phyloP scores from a whole-genome alignment of 2,113 vertebrate genomes.

The Petromus typicus region DNA sequence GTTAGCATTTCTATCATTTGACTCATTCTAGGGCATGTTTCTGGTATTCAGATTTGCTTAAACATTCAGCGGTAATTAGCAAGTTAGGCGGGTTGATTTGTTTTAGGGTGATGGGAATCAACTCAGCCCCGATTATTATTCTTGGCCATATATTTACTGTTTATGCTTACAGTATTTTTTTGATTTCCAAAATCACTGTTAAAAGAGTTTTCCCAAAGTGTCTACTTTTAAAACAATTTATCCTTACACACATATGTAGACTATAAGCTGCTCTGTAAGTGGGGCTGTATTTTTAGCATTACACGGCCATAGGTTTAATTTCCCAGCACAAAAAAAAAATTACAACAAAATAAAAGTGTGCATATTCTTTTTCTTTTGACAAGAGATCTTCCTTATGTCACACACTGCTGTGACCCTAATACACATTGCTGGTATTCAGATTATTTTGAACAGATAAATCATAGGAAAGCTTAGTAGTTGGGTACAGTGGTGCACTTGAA shows the following conservation, averaged over 20 bases:
- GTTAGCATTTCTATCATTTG: not conserved
- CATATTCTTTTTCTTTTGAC: not conserved
- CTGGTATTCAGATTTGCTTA: not conserved
- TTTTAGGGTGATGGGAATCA: not conserved
- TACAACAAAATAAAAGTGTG: not conserved
- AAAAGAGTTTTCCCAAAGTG: not conserved
- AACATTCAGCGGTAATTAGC: not conserved
- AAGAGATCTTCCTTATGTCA: not conserved
- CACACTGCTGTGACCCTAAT: not conserved
- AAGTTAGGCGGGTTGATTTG: not conserved
- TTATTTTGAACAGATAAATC: not conserved
- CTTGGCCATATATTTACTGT: not conserved
- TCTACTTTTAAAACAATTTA: slow-evolving; percentile 27
- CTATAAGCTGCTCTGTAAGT: not conserved
- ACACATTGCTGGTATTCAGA: not conserved
- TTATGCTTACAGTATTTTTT: not conserved
- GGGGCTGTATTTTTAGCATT: not conserved
- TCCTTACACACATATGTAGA: not conserved
- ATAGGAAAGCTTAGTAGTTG: not conserved
- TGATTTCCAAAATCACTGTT: slow-evolving; percentile 39
- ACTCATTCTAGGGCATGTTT: not conserved
- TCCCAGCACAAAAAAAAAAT: not conserved
- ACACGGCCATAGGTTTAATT: not conserved
- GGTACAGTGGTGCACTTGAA: not conserved
- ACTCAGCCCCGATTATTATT: not conserved